These are phyloP conservation scores for Triplophysa rosa DNA, from an alignment of 2,113 vertebrate species.

Conservation along the genomic window DNA sequence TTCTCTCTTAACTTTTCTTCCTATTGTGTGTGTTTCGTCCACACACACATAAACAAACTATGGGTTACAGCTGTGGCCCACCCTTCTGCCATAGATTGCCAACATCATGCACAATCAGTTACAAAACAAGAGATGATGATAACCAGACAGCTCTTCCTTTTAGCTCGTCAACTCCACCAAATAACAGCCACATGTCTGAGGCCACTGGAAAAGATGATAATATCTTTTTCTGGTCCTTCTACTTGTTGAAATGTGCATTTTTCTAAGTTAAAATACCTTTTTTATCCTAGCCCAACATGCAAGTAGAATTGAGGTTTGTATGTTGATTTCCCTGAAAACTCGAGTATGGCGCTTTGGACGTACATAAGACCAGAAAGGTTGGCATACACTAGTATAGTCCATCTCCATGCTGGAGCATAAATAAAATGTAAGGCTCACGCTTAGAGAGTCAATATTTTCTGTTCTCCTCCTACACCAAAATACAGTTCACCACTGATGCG, in stretches of 20 bases:
- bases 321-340: background rate
- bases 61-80: conserved; percentile 11
- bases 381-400: background rate
- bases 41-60: conserved; percentile 17
- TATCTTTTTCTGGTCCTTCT: background rate
- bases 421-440: conserved; percentile 2
- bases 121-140: conserved; percentile 12
- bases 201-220: background rate
- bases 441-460: background rate
- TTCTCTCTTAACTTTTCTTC: conserved; percentile 56
- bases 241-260: background rate
- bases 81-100: background rate
- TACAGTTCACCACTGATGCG: background rate
- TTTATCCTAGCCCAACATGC: background rate
- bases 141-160: conserved; percentile 20
- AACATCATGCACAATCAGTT: background rate
- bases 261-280: background rate
- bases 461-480: background rate
- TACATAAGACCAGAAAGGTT: background rate
- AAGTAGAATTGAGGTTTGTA: background rate
- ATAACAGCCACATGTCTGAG: conserved; percentile 18
- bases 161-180: background rate
- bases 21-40: conserved; percentile 14
- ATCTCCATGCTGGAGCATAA: conserved; percentile 6
- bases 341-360: background rate